A percentile compares a stretch with the other conserved stretches of the same genome.
These are phyloP conservation scores for Fragum fragum DNA, from an alignment of 2,888 invertebrate species.

Conservation along the genomic window DNA sequence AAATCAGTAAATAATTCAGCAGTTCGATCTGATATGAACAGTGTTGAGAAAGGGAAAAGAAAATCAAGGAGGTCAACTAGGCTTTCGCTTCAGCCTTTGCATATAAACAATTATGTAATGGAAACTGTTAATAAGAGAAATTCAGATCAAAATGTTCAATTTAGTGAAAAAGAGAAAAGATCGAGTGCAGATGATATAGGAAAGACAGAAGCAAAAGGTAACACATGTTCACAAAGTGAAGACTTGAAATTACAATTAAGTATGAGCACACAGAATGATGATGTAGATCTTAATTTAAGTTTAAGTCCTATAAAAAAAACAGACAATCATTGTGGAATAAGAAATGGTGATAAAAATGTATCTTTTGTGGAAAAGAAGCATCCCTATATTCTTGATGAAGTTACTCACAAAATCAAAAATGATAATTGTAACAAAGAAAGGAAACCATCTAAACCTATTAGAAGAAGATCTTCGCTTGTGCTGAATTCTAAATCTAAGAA, in stretches of 20 bases:
- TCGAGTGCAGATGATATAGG: too few species aligned
- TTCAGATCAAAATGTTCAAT: too few species aligned
- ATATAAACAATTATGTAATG: too few species aligned
- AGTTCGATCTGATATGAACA: background rate
- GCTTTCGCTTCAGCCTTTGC: background rate
- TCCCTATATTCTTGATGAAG: background rate
- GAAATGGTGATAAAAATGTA: background rate
- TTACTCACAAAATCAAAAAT: background rate
- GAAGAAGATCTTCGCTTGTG: background rate
- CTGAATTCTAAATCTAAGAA: too few species aligned
- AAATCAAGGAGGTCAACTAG: conserved; percentile 28
- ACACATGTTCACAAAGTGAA: background rate
- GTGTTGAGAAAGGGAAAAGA: background rate
- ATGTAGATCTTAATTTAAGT: conserved; percentile 5
- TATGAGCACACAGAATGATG: conserved; percentile 3
- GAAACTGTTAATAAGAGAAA: too few species aligned
- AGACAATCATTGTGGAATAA: background rate
- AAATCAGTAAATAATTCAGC: background rate
- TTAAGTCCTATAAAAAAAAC: conserved; percentile 2
- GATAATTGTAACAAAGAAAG: background rate
- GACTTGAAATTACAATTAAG: background rate
- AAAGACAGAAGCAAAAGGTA: too few species aligned
- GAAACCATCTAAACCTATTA: background rate
- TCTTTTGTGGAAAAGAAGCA: too few species aligned
- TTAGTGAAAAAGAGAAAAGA: too few species aligned